Evolutionary conservation across 2,888 invertebrate species (phyloP).

Genomic region (Brachylomia viminalis): DNA sequence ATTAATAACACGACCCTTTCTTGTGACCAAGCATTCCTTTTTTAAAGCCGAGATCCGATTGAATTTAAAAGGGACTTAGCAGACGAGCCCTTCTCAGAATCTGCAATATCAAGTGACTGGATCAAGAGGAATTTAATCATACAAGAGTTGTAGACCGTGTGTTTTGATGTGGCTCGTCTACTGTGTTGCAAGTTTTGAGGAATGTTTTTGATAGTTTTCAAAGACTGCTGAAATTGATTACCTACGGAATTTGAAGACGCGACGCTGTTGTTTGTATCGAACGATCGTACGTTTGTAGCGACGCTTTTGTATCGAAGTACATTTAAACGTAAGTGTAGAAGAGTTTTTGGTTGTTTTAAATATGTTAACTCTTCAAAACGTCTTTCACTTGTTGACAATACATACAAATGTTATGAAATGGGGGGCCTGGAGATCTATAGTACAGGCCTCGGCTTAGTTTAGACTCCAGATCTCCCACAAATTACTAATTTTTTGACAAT

Average conservation of each 20-base stretch:
- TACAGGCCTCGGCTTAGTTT: too few species aligned
- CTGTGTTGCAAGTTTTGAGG: constrained; percentile 36
- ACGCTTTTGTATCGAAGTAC: not conserved
- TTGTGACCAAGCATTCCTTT: constrained; percentile 37
- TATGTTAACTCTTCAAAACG: too few species aligned
- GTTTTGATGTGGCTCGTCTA: constrained; percentile 51
- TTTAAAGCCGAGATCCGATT: constrained; percentile 43
- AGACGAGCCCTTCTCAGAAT: constrained; percentile 62
- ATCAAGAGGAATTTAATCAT: constrained; percentile 56
- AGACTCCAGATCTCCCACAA: too few species aligned
- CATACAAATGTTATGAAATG: too few species aligned
- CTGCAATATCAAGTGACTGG: constrained; percentile 69
- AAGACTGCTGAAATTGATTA: constrained; percentile 10
- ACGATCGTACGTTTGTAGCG: too few species aligned
- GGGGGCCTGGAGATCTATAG: too few species aligned
- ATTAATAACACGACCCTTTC: constrained; percentile 45
- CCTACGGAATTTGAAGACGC: constrained; percentile 18
- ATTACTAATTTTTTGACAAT: too few species aligned
- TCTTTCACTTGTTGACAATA: too few species aligned
- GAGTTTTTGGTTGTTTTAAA: too few species aligned
- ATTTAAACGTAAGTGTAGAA: too few species aligned
- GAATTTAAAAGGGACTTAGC: constrained; percentile 58
- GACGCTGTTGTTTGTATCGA: not conserved
- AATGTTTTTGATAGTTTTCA: constrained; percentile 53
- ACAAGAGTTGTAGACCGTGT: constrained; percentile 31